Evolutionary conservation across 2,113 vertebrate species (phyloP).

Genomic region (Anguilla japonica): DNA sequence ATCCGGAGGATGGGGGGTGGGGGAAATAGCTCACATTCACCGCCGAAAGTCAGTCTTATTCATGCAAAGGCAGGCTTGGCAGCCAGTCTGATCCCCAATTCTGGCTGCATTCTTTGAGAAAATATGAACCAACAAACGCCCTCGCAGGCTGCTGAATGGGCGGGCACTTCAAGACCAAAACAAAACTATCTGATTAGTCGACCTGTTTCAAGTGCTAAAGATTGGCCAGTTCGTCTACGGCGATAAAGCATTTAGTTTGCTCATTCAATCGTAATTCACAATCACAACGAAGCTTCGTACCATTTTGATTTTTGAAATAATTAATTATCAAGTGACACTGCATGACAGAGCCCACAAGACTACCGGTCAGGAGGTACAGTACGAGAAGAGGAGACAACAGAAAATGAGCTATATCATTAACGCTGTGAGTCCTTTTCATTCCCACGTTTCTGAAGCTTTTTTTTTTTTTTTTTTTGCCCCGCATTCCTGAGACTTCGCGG

Average conservation of each 20-base stretch:
- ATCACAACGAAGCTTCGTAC: no score
- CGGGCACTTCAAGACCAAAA: background rate
- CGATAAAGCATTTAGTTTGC: no score
- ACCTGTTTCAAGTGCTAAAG: no score
- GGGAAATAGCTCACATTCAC: conserved; percentile 4
- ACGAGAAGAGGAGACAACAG: no score
- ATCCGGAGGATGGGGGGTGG: conserved; percentile 43
- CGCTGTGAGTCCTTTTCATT: background rate
- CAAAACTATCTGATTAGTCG: no score
- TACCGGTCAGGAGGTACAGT: no score
- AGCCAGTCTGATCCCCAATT: background rate
- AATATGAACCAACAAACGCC: background rate
- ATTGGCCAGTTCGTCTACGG: no score
- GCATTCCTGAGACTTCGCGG: background rate
- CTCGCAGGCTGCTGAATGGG: background rate
- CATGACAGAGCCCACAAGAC: no score
- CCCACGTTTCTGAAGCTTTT: background rate
- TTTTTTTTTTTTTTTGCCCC: background rate
- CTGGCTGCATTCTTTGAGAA: background rate
- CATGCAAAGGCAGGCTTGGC: background rate
- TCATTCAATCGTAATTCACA: no score
- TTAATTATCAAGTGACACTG: no score
- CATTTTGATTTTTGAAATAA: no score
- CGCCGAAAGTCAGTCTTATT: conserved; percentile 28
- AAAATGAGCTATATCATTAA: background rate